Conservation (phyloP, 2,888 invertebrate species). For the Euclidia mi region DNA sequence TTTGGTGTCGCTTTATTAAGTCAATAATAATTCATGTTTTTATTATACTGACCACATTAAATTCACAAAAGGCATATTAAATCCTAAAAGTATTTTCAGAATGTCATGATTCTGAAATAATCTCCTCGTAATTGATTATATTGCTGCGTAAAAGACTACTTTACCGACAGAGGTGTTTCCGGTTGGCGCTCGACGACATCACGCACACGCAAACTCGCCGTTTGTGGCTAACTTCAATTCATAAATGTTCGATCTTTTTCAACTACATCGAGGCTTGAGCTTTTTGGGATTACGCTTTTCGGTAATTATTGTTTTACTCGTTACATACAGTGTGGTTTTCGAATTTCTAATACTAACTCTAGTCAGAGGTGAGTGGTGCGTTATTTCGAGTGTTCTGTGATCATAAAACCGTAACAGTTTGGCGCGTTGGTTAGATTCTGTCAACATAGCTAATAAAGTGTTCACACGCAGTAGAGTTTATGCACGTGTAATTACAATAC, state of each 20-base stretch:
- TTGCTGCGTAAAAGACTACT: conserved; percentile 81
- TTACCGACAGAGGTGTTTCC: conserved; percentile 79
- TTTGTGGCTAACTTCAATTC: conserved; percentile 82
- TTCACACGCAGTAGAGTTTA: conserved; percentile 77
- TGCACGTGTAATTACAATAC: conserved; percentile 85
- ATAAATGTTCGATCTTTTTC: conserved; percentile 88
- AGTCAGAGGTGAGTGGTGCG: conserved; percentile 64
- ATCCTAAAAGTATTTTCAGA: conserved; percentile 13
- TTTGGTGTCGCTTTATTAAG: not conserved
- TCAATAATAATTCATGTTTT: not conserved
- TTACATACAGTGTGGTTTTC: conserved; percentile 62
- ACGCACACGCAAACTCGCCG: conserved; percentile 80
- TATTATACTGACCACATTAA: not conserved
- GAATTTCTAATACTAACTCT: conserved; percentile 55
- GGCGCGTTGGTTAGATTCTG: conserved; percentile 86
- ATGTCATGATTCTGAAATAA: not conserved
- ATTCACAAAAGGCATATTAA: not conserved
- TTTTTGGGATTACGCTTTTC: conserved; percentile 85
- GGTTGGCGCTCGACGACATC: conserved; percentile 85
- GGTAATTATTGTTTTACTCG: conserved; percentile 84
- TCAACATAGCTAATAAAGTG: conserved; percentile 82
- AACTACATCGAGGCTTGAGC: conserved; percentile 87
- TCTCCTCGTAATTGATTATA: conserved; percentile 36
- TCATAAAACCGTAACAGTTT: conserved; percentile 71
- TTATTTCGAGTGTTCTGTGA: conserved; percentile 63